Evolutionary conservation across 2,888 invertebrate genomes (phyloP), one percentile per base, ranked within the genome.

Genomic region (Acleris laterana): DNA sequence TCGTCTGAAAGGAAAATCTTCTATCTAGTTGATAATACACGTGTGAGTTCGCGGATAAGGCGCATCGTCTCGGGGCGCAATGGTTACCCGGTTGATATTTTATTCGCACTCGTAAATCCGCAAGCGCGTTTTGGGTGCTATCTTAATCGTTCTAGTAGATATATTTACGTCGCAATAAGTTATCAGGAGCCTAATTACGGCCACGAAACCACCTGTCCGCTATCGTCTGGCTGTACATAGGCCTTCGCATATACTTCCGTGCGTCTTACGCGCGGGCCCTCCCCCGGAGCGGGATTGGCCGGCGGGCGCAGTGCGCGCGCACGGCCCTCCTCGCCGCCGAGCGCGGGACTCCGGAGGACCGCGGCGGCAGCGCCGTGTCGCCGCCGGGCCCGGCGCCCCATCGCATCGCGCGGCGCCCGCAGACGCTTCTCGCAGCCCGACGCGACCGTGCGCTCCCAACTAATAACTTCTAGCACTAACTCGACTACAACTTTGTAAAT

Each of bases 221-320:
- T 90, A 76, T 79, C 78, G 88, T 88, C 88, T 66, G 87, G 84
- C 89, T 88, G 93, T 93, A 93, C 92, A 93, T 93, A 93, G 93
- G 93, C 93, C 90, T 92, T 86, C 89, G 90, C 93, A 93, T 91
- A 92, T 92, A 92, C 93, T 93, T 92, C 89, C 90, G 89, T 87
- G 84, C 91, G 90, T 93, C 93, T 93, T 93, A 90, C 84, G 88
- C 87, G 87, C 77, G 88, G 91, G 74, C 84, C 92, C 90, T 82
- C 93, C 93, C 92, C 89, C 85, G 75, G 68, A 72, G 83, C 58
- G 84, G 82, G 78, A 92, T 92, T 92, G 93, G 93, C 82, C 72
- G 81, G 72, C 72, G 80, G 74, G 74, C 75, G 70, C 72, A 70
- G 72, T 91, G 93, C 93, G 93, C 90, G 91, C 93, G 93, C 93